Conservation (phyloP, 2,888 invertebrate genomes). For the Polyploca ridens region DNA sequence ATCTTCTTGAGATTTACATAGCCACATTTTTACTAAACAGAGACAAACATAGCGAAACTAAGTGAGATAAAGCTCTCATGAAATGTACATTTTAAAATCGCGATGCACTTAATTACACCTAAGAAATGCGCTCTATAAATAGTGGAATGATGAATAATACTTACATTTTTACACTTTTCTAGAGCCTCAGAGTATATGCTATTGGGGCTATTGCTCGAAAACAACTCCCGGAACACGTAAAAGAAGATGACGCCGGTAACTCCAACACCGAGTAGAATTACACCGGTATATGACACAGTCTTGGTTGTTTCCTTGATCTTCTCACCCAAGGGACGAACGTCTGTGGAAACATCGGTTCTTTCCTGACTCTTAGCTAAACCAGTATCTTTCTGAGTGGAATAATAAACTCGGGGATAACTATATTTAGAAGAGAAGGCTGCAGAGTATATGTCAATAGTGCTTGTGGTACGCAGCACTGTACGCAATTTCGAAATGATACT, state of each 20-base stretch:
- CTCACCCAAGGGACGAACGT: constrained; percentile 88
- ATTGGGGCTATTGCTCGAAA: constrained; percentile 94
- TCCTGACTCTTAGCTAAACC: constrained; percentile 69
- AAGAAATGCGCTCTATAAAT: constrained; percentile 12
- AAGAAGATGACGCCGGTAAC: constrained; percentile 93
- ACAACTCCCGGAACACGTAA: constrained; percentile 93
- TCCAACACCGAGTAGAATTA: constrained; percentile 92
- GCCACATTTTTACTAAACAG: too few species aligned
- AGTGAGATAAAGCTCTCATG: too few species aligned
- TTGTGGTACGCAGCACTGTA: constrained; percentile 57
- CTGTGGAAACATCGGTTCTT: constrained; percentile 73
- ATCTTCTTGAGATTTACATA: too few species aligned
- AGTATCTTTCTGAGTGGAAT: constrained; percentile 60
- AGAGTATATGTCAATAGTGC: constrained; percentile 48
- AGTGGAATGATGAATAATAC: constrained; percentile 28
- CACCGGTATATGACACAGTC: constrained; percentile 92
- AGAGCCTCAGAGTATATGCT: constrained; percentile 92
- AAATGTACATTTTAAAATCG: too few species aligned
- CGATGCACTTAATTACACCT: too few species aligned
- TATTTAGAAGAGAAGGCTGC: constrained; percentile 47
- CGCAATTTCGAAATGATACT: constrained; percentile 69
- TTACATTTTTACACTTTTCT: constrained; percentile 88
- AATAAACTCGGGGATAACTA: constrained; percentile 52
- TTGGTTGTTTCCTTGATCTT: constrained; percentile 96
- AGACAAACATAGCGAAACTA: too few species aligned